phyloP scores from a whole-genome alignment of 2,888 invertebrate species.

The Cerastis leucographa region DNA sequence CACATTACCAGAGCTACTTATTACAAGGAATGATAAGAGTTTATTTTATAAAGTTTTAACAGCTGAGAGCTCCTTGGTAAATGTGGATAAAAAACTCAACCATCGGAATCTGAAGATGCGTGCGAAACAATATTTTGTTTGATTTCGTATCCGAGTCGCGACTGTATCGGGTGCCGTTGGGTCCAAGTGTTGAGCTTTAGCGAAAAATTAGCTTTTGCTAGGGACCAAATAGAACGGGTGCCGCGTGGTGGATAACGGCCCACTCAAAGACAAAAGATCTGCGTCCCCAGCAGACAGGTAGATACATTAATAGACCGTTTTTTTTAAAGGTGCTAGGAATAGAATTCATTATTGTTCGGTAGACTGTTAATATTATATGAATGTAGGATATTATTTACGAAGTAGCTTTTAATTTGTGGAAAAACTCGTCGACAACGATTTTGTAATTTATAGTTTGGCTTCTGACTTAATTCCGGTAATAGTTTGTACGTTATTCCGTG shows the following conservation, averaged over 20 bases:
- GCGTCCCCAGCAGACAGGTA: not conserved
- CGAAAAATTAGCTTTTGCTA: not conserved
- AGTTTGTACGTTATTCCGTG: no score
- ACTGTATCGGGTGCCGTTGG: slow-evolving; percentile 64
- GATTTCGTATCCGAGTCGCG: slow-evolving; percentile 71
- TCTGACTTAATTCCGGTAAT: no score
- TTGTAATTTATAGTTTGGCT: no score
- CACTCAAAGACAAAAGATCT: not conserved
- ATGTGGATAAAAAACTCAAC: slow-evolving; percentile 45
- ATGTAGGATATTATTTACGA: no score
- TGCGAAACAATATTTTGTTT: slow-evolving; percentile 77
- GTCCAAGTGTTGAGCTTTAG: slow-evolving; percentile 47
- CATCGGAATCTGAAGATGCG: slow-evolving; percentile 65
- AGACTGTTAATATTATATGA: no score
- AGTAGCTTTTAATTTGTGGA: no score
- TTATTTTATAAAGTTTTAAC: no score
- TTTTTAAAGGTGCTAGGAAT: no score
- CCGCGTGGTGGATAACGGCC: no score
- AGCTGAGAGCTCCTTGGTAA: slow-evolving; percentile 23
- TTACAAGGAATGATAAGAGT: slow-evolving; percentile 11
- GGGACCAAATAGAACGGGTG: not conserved
- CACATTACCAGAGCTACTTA: not conserved
- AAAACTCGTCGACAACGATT: no score
- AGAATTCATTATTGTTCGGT: no score
- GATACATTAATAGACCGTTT: not conserved